A percentile compares a stretch with the other conserved stretches of the same genome.
Evolutionary conservation across 2,888 invertebrate genomes (phyloP).

Genomic region (Lymantria dispar): DNA sequence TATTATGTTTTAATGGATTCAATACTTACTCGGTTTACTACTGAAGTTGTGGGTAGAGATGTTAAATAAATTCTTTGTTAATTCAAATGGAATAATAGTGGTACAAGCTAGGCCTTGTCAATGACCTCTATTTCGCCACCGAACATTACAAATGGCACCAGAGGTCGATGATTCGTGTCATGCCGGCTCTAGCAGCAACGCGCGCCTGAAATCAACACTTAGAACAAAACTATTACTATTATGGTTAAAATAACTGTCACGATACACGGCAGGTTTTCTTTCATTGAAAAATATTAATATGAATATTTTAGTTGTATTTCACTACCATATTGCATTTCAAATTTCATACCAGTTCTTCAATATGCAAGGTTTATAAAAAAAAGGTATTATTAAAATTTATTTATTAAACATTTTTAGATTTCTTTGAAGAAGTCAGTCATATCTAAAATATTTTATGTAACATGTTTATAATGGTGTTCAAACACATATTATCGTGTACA

Average conservation of each 20-base stretch:
- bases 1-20: constrained; percentile 31
- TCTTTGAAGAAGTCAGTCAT: no score
- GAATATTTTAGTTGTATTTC: no score
- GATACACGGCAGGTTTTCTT: neutral
- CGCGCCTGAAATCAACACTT: constrained; percentile 19
- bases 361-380: no score
- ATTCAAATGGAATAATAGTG: constrained; percentile 54
- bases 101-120: constrained; percentile 73
- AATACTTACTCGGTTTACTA: constrained; percentile 26
- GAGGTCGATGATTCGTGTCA: constrained; percentile 66
- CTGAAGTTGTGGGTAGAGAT: constrained; percentile 30
- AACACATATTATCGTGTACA: no score
- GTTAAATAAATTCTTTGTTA: constrained; percentile 37
- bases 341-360: no score
- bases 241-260: constrained; percentile 10
- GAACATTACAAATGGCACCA: constrained; percentile 60
- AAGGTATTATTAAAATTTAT: no score
- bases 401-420: no score
- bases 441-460: no score
- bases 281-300: constrained; percentile 1
- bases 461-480: no score
- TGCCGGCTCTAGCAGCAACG: constrained; percentile 38
- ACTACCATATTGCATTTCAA: no score
- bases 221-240: constrained; percentile 19
- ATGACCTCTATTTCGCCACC: constrained; percentile 78